Percentiles rank a stretch among this genome's conserved stretches.
Evolutionary conservation across 2,113 vertebrate genomes (phyloP).

Genomic region (Otus sunia): DNA sequence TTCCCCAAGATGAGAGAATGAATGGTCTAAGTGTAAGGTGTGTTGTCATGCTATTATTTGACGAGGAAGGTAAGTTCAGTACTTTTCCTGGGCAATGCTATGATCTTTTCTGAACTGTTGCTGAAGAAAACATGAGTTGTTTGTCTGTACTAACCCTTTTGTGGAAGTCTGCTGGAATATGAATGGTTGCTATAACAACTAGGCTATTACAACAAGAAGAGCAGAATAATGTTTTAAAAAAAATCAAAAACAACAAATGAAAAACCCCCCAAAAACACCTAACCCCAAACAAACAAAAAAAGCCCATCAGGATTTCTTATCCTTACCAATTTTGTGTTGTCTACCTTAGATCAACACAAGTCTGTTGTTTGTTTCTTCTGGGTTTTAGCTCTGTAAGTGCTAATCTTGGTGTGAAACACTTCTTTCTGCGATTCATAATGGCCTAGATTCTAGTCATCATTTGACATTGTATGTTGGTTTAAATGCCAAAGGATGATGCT

Average conservation of each 20-base stretch:
- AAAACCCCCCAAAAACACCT: background rate
- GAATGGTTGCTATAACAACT: constrained; percentile 24
- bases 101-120: background rate
- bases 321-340: background rate
- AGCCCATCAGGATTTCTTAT: background rate
- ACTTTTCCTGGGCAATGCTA: background rate
- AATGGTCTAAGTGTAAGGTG: too few relatives aligned
- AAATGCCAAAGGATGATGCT: background rate
- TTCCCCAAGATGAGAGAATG: background rate
- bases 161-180: background rate
- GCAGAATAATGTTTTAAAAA: background rate
- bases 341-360: background rate
- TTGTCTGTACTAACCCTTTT: background rate
- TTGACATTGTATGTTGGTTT: background rate
- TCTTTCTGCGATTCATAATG: background rate
- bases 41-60: background rate
- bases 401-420: background rate
- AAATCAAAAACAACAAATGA: background rate
- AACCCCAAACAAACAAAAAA: background rate
- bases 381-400: background rate
- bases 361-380: background rate
- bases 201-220: background rate
- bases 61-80: background rate
- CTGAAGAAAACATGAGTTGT: background rate
- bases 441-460: background rate